Evolutionary conservation across 1,140 invertebrate species (phyloP).

Genomic region (Anoplophora glabripennis): DNA sequence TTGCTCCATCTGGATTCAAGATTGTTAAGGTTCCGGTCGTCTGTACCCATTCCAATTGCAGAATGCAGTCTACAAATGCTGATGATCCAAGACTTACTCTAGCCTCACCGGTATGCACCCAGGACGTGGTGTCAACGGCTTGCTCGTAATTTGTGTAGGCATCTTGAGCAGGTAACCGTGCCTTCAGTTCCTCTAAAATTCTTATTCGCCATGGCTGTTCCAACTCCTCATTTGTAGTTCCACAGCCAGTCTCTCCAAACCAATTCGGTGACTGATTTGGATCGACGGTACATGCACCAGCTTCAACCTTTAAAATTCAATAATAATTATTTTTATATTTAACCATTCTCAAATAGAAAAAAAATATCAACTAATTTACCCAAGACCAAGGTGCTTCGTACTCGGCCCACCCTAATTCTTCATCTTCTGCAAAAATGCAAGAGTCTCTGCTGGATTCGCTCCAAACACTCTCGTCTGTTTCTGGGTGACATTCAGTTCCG

Average conservation of each 20-base stretch:
- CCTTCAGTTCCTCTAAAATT: constrained; percentile 68
- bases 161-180: constrained; percentile 48
- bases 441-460: constrained; percentile 68
- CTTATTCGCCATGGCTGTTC: constrained; percentile 70
- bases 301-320: constrained; percentile 51
- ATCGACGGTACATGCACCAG: constrained; percentile 74
- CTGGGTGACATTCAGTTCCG: constrained; percentile 75
- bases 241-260: constrained; percentile 57
- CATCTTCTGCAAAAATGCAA: constrained; percentile 73
- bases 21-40: constrained; percentile 71
- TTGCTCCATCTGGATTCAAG: constrained; percentile 69
- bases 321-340: background rate
- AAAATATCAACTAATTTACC: constrained; percentile 46
- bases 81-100: constrained; percentile 62
- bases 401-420: constrained; percentile 70
- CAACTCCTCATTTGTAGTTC: constrained; percentile 61
- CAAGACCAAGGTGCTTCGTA: constrained; percentile 75
- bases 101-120: constrained; percentile 76
- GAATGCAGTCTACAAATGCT: constrained; percentile 67
- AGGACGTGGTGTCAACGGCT: constrained; percentile 78
- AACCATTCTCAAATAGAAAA: background rate
- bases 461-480: constrained; percentile 75
- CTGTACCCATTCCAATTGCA: constrained; percentile 79
- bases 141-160: constrained; percentile 50
- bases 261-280: constrained; percentile 70